A percentile compares a stretch with the other conserved stretches of the same genome.
These are phyloP conservation scores for Trachurus trachurus DNA, from an alignment of 2,797 vertebrate genomes.

Conservation along the genomic window DNA sequence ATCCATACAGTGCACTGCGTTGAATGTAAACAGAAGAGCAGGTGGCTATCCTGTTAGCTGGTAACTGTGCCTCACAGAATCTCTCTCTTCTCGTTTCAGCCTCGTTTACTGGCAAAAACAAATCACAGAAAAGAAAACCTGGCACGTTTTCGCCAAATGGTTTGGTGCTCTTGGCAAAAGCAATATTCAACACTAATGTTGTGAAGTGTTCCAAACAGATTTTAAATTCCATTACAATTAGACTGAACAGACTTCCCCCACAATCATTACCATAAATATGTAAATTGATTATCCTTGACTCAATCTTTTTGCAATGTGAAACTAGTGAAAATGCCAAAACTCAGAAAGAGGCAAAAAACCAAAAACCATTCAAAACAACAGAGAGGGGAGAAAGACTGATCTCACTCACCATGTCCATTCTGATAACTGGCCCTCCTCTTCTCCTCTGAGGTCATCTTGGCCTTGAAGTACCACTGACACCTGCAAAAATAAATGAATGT, in stretches of 20 bases:
- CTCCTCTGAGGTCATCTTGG: slow-evolving; percentile 97
- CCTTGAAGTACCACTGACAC: slow-evolving; percentile 97
- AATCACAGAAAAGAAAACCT: slow-evolving; percentile 5
- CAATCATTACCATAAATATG: slow-evolving; percentile 3
- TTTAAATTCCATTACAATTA: slow-evolving; percentile 11
- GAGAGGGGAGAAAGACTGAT: neutral
- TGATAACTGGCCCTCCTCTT: slow-evolving; percentile 92
- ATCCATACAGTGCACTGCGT: slow-evolving; percentile 23
- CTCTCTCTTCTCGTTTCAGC: neutral
- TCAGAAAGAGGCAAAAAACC: neutral
- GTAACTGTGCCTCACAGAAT: slow-evolving; percentile 15
- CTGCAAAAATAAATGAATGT: slow-evolving; percentile 78
- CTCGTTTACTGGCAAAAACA: slow-evolving; percentile 18
- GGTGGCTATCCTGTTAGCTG: slow-evolving; percentile 19
- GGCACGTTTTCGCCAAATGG: slow-evolving; percentile 9
- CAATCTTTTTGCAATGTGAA: neutral
- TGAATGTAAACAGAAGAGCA: slow-evolving; percentile 46
- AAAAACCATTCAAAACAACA: neutral
- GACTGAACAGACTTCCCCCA: neutral
- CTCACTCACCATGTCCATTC: slow-evolving; percentile 90
- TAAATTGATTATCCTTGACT: neutral
- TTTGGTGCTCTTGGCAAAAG: neutral
- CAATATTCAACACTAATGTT: neutral
- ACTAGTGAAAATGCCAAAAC: slow-evolving; percentile 7
- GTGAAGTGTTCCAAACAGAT: slow-evolving; percentile 12